phyloP scores from a whole-genome alignment of 1,140 invertebrate genomes.

The Calliphora vicina region DNA sequence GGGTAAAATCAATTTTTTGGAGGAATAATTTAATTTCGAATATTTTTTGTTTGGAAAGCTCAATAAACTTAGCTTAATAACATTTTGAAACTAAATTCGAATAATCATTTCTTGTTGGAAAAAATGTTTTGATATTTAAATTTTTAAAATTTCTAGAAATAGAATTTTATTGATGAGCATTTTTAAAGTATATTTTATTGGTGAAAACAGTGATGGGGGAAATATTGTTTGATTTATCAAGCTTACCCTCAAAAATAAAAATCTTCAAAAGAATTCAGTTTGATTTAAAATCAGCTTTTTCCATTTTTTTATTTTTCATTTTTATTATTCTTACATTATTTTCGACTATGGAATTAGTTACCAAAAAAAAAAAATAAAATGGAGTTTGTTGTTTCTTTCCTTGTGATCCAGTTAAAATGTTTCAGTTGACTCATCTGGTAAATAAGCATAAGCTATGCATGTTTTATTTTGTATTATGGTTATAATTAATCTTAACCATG shows the following conservation, averaged over 20 bases:
- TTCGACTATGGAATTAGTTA: constrained; percentile 23
- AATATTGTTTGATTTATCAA: too few relatives aligned
- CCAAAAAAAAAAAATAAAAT: constrained; percentile 23
- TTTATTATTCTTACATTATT: constrained; percentile 13
- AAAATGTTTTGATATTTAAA: too few relatives aligned
- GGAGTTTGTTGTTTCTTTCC: background rate
- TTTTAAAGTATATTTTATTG: too few relatives aligned
- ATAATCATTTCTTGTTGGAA: too few relatives aligned
- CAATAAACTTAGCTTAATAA: too few relatives aligned
- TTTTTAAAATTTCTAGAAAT: too few relatives aligned
- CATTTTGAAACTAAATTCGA: too few relatives aligned
- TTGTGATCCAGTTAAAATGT: background rate
- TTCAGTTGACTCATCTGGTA: background rate
- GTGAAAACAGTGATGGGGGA: too few relatives aligned
- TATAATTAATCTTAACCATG: background rate
- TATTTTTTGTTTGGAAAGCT: too few relatives aligned
- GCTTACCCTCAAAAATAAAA: background rate
- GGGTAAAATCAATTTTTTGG: too few relatives aligned
- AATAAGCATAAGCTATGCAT: background rate
- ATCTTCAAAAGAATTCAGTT: background rate
- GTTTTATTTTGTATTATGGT: background rate
- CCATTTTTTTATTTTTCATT: constrained; percentile 11
- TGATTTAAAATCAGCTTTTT: constrained; percentile 19
- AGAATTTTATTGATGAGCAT: too few relatives aligned
- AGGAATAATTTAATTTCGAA: too few relatives aligned